phyloP scores from a whole-genome alignment of 2,888 invertebrate genomes.

The Diloba caeruleocephala region DNA sequence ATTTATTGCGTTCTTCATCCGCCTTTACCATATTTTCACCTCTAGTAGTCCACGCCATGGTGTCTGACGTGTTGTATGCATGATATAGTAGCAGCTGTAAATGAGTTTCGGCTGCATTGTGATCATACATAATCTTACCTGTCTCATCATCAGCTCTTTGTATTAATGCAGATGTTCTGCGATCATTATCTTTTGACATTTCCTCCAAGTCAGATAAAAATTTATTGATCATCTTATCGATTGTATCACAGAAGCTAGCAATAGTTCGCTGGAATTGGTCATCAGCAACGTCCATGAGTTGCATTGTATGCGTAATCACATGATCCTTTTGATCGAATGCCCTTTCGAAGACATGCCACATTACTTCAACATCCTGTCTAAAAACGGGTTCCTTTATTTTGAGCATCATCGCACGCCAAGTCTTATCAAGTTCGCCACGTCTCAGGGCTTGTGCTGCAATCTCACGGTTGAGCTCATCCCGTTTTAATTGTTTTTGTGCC shows the following conservation, averaged over 20 bases:
- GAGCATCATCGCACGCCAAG: constrained; percentile 77
- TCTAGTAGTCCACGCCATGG: constrained; percentile 75
- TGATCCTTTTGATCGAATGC: constrained; percentile 89
- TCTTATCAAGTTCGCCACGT: constrained; percentile 72
- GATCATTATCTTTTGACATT: constrained; percentile 71
- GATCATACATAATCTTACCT: constrained; percentile 65
- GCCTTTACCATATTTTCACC: constrained; percentile 82
- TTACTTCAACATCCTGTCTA: constrained; percentile 76
- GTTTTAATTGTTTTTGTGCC: constrained; percentile 67
- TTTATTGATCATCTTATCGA: constrained; percentile 89
- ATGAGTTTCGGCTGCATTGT: constrained; percentile 79
- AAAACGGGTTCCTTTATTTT: constrained; percentile 82
- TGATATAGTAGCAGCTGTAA: constrained; percentile 78
- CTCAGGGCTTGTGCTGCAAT: constrained; percentile 69
- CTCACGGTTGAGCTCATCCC: constrained; percentile 75
- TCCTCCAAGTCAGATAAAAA: constrained; percentile 75
- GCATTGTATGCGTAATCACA: constrained; percentile 87
- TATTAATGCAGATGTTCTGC: constrained; percentile 65
- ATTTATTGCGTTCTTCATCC: constrained; percentile 79
- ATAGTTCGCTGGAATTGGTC: constrained; percentile 90
- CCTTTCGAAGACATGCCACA: constrained; percentile 87
- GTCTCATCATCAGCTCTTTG: constrained; percentile 68
- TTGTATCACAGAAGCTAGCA: constrained; percentile 90
- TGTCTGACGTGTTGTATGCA: constrained; percentile 73
- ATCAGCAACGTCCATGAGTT: constrained; percentile 90